Evolutionary conservation across 2,113 vertebrate species (phyloP), one percentile per base, ranked within the genome.

Genomic region (Macquaria australasica): DNA sequence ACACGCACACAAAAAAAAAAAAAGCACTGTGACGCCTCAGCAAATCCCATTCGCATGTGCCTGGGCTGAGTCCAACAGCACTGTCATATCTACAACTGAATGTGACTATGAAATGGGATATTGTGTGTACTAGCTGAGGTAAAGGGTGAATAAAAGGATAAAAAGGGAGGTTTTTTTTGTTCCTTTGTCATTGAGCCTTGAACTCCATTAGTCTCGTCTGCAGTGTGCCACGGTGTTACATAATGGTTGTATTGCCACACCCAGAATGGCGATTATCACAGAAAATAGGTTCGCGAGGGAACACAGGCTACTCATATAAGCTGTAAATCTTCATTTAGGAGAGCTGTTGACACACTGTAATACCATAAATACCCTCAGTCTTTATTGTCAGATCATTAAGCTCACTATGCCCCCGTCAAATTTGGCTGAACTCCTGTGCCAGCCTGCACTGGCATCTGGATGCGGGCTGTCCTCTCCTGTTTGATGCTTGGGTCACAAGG

Each of bases 261-360:
- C 79, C 70, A 81, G 37, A 79, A 15, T 68, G 83, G 82, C 34
- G 55, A 31, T 63, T 73, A 59, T 85, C 66, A 62, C 56, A 59
- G 72, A 88, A 80, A 87, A 81, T 39, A 77, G 37, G 73, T 82
- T 60, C 1, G 50, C 68, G 70, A 85, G 74, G 77, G 62, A 74
- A 56, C 68, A 73, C 56, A 74, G 9, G 78, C 77, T 28, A 20
- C 59, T 70, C n/a, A 53, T 21, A 37, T 21, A 56, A 21, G 74
- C 9, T 59, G 48, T 85, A 73, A 62, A 85, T 86, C 60, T 51
- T 41, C 21, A 39, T 76, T 81, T 41, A 41, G 15, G 56, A 77
- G 31, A 45, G 43, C 45, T 66, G 37, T 37, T 51, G 55, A 71
- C 73, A 77, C 12, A 50, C 15, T 74, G 73, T 28, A n/a, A 63